Conservation (phyloP, 2,797 vertebrate genomes). For the Peromyscus attwateri region DNA sequence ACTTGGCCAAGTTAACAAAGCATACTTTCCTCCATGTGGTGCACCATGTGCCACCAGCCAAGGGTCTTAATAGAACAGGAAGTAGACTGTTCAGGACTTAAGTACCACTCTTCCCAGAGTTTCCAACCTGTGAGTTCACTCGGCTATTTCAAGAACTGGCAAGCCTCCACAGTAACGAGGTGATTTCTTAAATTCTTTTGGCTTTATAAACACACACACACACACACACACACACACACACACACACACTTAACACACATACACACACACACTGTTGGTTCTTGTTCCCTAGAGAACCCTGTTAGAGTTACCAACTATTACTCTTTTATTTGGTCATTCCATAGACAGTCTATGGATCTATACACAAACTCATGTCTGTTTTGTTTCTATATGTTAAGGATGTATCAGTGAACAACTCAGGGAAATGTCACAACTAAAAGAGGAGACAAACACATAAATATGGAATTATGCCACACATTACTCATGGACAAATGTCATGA, state of each 20-base stretch:
- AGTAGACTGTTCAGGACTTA: not conserved
- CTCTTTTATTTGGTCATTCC: conserved; percentile 8
- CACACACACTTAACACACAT: not conserved
- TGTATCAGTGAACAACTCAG: not conserved
- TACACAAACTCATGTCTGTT: not conserved
- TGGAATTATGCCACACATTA: not conserved
- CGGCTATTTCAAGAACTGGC: not conserved
- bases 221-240: too few relatives aligned
- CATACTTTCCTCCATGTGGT: not conserved
- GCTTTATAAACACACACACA: not conserved
- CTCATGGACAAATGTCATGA: not conserved
- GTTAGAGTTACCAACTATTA: not conserved
- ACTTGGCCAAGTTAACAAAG: not conserved
- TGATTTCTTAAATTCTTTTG: not conserved
- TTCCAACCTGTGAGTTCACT: not conserved
- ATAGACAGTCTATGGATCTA: not conserved
- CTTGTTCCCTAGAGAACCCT: not conserved
- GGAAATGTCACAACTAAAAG: not conserved
- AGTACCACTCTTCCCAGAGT: not conserved
- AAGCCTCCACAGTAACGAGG: not conserved
- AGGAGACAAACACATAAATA: not conserved
- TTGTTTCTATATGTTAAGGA: conserved; percentile 32
- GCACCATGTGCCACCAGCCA: not conserved
- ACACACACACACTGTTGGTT: not conserved
- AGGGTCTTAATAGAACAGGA: not conserved